Base-by-base conservation (phyloP, 2,888 invertebrate genomes). In the Melanophora roralis region DNA sequence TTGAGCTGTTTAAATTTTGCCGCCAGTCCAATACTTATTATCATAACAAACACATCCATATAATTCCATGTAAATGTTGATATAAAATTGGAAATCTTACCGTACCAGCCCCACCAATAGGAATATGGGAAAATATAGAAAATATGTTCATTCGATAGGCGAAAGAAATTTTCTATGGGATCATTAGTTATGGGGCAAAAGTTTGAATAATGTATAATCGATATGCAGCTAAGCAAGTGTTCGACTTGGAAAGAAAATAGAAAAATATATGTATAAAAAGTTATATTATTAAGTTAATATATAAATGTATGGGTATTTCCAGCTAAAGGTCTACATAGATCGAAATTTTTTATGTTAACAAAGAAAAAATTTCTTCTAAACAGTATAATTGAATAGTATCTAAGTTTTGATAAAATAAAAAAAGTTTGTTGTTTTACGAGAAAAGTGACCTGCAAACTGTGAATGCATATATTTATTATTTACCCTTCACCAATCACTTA, bases 51-150 rank as follows among this genome's bases (percentile, higher is more conserved):
- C 60, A 94, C 88, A 85, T 95, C 95, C 88, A 94, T 94, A 77
- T 93, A 94, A 85, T 93, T 95, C 95, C 95, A 95, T 0, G 93
- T 90, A 64, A 93, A 93, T 0, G 95, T 94, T 2, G 93, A 92
- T 4, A 93, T 84, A 2, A 93, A 84, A 82, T 94, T 92, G 65
- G 92, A 71, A 1, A 87, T n/a, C 78, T 88, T 89, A 3, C 86
- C 88, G 82, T 85, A 84, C 60, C 87, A 64, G 0, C 85, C 89
- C 82, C 87, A 53, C 23, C 78, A 45, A 2, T 74, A 9, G 8
- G 88, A 86, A 69, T 87, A 89, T 1, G 83, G 74, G 16, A 87
- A 62, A 0, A 86, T 71, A 21, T 81, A 72, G 62, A 90, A 89
- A 19, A 89, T 82, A 21, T 89, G 85, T 14, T 83, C 84, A 51